Conservation (phyloP, 2,113 vertebrate species). For the Hydropotes inermis region DNA sequence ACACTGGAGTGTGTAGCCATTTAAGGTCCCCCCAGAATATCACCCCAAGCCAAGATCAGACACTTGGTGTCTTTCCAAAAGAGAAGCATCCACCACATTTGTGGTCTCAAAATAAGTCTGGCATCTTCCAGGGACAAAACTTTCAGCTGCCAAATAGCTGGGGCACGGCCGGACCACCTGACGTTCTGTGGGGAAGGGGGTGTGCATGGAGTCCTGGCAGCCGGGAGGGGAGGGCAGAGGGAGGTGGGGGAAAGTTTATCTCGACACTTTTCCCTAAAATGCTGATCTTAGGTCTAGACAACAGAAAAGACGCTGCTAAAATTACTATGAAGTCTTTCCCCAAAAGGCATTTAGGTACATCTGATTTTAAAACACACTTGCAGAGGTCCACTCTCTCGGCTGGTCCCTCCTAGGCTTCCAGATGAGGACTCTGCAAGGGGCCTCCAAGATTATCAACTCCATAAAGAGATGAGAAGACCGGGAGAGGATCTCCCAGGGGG, state of each 20-base stretch:
- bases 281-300: slow-evolving; percentile 75
- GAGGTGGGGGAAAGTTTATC: background rate
- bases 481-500: background rate
- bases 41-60: background rate
- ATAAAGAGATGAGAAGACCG: background rate
- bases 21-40: background rate
- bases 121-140: slow-evolving; percentile 45
- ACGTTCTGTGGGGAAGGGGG: background rate
- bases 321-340: slow-evolving; percentile 55
- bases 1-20: background rate
- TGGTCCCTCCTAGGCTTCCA: background rate
- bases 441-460: background rate
- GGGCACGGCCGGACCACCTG: background rate
- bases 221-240: background rate
- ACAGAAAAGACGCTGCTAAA: slow-evolving; percentile 65
- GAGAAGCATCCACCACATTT: slow-evolving; percentile 8
- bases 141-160: slow-evolving; percentile 22
- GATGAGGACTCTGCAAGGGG: background rate
- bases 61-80: slow-evolving; percentile 43
- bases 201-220: background rate
- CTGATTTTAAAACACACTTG: background rate
- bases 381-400: background rate
- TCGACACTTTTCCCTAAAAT: slow-evolving; percentile 44
- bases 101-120: slow-evolving; percentile 46
- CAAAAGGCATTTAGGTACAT: slow-evolving; percentile 35